Percentiles rank a stretch among this genome's conserved stretches.
These are phyloP conservation scores for Agonopterix subpropinquella DNA, from an alignment of 2,888 invertebrate species.

Conservation along the genomic window DNA sequence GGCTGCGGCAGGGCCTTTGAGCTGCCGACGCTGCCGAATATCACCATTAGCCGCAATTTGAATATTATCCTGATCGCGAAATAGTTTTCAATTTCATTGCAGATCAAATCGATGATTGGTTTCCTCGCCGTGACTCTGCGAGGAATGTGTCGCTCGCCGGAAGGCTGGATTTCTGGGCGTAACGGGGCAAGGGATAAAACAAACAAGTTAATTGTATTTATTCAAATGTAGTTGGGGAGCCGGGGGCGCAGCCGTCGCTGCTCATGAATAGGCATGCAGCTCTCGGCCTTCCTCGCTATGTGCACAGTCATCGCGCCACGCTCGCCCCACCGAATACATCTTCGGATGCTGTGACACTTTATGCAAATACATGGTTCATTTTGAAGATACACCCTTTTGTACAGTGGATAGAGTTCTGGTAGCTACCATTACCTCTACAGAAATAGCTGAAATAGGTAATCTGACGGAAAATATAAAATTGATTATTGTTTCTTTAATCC, in stretches of 20 bases:
- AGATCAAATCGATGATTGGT: too few species aligned
- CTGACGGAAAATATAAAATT: too few species aligned
- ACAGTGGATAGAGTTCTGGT: too few species aligned
- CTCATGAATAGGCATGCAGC: constrained; percentile 66
- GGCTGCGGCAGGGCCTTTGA: constrained; percentile 52
- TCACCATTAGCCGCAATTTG: constrained; percentile 62
- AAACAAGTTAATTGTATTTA: constrained; percentile 76
- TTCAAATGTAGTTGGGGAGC: constrained; percentile 60
- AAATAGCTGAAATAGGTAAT: too few species aligned
- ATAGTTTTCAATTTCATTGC: constrained; percentile 41
- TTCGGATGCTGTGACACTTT: constrained; percentile 19
- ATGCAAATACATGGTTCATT: constrained; percentile 20
- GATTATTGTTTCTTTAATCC: too few species aligned
- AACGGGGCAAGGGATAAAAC: constrained; percentile 55
- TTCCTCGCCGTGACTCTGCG: not conserved
- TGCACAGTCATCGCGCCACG: constrained; percentile 47
- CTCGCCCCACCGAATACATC: constrained; percentile 18
- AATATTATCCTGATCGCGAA: constrained; percentile 47
- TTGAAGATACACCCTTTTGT: constrained; percentile 5
- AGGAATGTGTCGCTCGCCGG: constrained; percentile 44
- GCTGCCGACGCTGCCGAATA: constrained; percentile 57
- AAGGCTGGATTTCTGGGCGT: constrained; percentile 47
- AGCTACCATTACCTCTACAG: too few species aligned
- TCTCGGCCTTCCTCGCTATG: constrained; percentile 48
- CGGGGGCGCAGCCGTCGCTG: constrained; percentile 51